phyloP scores from a whole-genome alignment of 2,113 vertebrate genomes.

The Cichladusa arquata region DNA sequence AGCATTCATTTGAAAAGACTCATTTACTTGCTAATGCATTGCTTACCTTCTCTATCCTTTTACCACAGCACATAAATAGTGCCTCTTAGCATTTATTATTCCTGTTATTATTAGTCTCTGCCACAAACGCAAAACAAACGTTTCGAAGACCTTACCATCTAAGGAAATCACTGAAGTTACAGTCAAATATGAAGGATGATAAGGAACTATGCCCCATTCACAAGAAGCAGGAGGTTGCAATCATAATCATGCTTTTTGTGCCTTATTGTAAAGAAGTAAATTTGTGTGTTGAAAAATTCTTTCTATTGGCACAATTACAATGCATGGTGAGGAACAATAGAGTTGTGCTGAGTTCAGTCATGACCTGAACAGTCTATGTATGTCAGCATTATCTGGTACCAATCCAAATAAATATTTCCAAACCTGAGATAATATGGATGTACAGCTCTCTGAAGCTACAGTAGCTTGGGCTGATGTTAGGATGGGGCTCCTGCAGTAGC shows the following conservation, averaged over 20 bases:
- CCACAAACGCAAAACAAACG: constrained; percentile 2
- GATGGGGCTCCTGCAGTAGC: background rate
- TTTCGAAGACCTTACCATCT: constrained; percentile 32
- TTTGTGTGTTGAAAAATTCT: background rate
- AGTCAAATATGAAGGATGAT: background rate
- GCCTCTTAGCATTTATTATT: background rate
- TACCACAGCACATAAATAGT: background rate
- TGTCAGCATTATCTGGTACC: background rate
- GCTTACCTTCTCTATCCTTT: background rate
- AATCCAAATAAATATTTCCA: background rate
- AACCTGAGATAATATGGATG: background rate
- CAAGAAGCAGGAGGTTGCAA: background rate
- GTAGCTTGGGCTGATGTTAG: background rate
- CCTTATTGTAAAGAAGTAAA: background rate
- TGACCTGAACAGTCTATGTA: background rate
- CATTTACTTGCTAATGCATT: background rate
- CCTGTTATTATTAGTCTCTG: background rate
- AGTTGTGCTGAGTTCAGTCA: background rate
- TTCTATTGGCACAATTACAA: background rate
- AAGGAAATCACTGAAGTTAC: constrained; percentile 2
- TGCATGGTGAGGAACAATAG: background rate
- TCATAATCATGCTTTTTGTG: background rate
- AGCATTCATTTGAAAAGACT: background rate
- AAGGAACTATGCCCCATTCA: background rate
- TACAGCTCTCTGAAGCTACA: background rate